These are phyloP conservation scores for Brachionus sp. DNA, from an alignment of 1,140 invertebrate genomes.

Conservation along the genomic window DNA sequence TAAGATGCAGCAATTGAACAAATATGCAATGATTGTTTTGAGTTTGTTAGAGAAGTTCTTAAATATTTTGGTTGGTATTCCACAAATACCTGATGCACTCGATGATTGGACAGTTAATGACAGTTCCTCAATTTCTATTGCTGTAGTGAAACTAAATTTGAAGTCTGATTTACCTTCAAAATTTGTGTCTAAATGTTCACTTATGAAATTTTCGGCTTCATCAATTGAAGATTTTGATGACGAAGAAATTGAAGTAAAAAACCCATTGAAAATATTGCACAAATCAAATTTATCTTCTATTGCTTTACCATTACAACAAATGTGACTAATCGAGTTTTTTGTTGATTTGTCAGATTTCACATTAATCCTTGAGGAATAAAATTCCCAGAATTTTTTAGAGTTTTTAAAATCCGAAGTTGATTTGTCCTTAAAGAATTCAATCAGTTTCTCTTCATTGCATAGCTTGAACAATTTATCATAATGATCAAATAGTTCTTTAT, in stretches of 20 bases:
- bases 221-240: not conserved
- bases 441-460: not conserved
- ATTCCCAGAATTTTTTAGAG: not conserved
- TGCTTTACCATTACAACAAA: not conserved
- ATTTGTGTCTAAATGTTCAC: not conserved
- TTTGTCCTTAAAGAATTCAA: not conserved
- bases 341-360: not conserved
- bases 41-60: not conserved
- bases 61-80: not conserved
- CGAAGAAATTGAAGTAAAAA: not conserved
- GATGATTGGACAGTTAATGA: not conserved
- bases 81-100: not conserved
- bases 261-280: not conserved
- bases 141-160: not conserved
- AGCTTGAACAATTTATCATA: not conserved
- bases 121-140: not conserved
- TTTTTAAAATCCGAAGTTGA: not conserved
- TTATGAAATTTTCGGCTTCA: not conserved
- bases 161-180: not conserved
- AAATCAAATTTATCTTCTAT: not conserved
- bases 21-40: not conserved
- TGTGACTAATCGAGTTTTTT: not conserved
- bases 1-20: not conserved
- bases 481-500: not conserved
- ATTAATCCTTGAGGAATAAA: not conserved